Evolutionary conservation across 2,113 vertebrate genomes (phyloP), one percentile per base, ranked within the genome.

Genomic region (Nyctibius bracteatus): DNA sequence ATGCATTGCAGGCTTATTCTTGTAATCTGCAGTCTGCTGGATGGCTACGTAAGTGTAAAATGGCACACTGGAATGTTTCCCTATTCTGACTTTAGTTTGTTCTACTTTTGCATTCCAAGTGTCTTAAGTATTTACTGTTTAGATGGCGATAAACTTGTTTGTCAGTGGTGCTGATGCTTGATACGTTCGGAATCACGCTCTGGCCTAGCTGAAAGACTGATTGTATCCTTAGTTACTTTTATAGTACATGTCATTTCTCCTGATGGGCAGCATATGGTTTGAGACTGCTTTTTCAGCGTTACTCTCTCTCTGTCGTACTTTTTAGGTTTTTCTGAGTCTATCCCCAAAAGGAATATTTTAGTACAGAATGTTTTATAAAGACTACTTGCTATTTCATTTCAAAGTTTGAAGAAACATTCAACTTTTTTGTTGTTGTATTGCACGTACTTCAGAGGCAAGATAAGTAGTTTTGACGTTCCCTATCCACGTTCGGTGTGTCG

Each of bases 1-100:
- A 86, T 97, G 90, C 61, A 66, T 92, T 92, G 95, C 94, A 92
- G 94, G 57, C 93, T 88, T 77, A 71, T 80, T 97, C 97, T 46
- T 87, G 55, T 86, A 92, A 95, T 92, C 91, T 95, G 46, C 27
- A 81, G 77, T 22, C 49, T 86, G 74, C 90, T 25, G 57, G 93
- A 47, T 61, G 79, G 82, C 81, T 92, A 91, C 65, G 55, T 10
- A 28, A 59, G 72, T 86, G 91, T 55, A 54, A 90, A 58, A 61
- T 15, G 87, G 90, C 55, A 46, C 73, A 30, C 2, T 11, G 83
- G 23, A 83, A 80, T 6, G 27, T n/a, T 90, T 41, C 88, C 54
- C 43, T 55, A 0, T 8, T 68, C 72, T 57, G 16, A 54, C 52
- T 59, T 54, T 5, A 80, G 57, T 72, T 81, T 3, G 2, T 35